Conservation (phyloP, 2,797 vertebrate genomes). For the Danio tinwini region DNA sequence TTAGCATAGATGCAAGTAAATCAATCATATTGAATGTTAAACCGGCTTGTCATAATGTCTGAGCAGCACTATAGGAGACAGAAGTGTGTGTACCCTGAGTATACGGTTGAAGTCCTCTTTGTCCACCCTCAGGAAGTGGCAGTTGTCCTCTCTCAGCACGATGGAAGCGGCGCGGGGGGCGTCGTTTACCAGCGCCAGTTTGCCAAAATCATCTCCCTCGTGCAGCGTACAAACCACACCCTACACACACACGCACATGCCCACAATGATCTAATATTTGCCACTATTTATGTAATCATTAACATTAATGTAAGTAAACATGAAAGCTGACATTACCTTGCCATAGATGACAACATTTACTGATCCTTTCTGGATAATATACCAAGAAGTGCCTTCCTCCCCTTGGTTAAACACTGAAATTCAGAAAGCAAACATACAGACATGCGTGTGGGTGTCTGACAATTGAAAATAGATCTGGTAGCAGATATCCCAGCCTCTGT, state of each 20-base stretch:
- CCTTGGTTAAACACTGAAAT: slow-evolving; percentile 96
- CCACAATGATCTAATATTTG: not conserved
- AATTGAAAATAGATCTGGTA: too few relatives aligned
- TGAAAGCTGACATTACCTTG: slow-evolving; percentile 73
- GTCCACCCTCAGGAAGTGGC: slow-evolving; percentile 96
- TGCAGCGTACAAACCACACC: slow-evolving; percentile 97
- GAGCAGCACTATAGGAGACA: not conserved
- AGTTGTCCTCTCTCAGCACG: slow-evolving; percentile 94
- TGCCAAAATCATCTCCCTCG: slow-evolving; percentile 97
- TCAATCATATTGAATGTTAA: too few relatives aligned
- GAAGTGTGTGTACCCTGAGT: slow-evolving; percentile 81
- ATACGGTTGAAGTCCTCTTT: slow-evolving; percentile 99
- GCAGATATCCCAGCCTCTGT: too few relatives aligned
- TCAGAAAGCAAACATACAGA: not conserved
- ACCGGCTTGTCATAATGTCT: not conserved
- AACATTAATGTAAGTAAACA: not conserved
- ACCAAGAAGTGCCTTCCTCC: slow-evolving; percentile 99
- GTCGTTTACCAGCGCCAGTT: slow-evolving; percentile 95
- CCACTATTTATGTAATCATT: not conserved
- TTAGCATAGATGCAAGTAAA: too few relatives aligned
- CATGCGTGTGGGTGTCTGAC: too few relatives aligned
- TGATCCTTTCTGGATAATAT: slow-evolving; percentile 98
- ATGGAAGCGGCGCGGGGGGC: slow-evolving; percentile 95
- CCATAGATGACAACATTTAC: slow-evolving; percentile 99
- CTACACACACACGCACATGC: slow-evolving; percentile 66